Percentiles rank a stretch among this genome's conserved stretches.
These are phyloP conservation scores for Pseudotriccus pelzelni DNA, from an alignment of 2,797 vertebrate species.

Conservation along the genomic window DNA sequence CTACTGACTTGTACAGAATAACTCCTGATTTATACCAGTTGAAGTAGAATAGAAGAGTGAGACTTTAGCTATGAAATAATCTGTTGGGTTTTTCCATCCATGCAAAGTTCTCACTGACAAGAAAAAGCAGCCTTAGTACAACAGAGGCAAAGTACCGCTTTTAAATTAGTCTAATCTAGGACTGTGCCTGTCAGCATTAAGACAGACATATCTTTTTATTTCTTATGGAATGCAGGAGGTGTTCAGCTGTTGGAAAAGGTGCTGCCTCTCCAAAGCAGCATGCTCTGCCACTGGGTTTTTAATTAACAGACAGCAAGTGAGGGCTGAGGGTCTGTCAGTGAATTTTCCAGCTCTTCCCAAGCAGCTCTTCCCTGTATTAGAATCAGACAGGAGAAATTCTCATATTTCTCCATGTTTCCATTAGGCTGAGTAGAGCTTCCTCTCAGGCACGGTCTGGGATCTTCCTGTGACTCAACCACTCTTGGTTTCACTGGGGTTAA, in stretches of 20 bases:
- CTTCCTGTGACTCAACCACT: neutral
- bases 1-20: neutral
- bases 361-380: neutral
- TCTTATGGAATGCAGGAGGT: neutral
- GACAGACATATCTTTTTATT: neutral
- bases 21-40: neutral
- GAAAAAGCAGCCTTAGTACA: neutral
- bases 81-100: neutral
- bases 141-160: neutral
- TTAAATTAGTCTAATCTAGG: neutral
- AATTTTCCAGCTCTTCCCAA: neutral
- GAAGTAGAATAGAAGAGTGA: neutral
- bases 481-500: neutral
- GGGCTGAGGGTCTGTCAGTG: neutral
- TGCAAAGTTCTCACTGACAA: neutral
- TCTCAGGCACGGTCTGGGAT: neutral
- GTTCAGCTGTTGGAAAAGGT: neutral
- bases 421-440: neutral
- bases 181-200: neutral
- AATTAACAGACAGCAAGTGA: neutral
- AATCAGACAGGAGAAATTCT: neutral
- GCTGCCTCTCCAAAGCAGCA: neutral
- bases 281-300: neutral
- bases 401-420: neutral
- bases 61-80: neutral